Percentiles rank a stretch among this genome's conserved stretches.
phyloP scores from a whole-genome alignment of 2,113 vertebrate species.

The Eretmochelys imbricata region DNA sequence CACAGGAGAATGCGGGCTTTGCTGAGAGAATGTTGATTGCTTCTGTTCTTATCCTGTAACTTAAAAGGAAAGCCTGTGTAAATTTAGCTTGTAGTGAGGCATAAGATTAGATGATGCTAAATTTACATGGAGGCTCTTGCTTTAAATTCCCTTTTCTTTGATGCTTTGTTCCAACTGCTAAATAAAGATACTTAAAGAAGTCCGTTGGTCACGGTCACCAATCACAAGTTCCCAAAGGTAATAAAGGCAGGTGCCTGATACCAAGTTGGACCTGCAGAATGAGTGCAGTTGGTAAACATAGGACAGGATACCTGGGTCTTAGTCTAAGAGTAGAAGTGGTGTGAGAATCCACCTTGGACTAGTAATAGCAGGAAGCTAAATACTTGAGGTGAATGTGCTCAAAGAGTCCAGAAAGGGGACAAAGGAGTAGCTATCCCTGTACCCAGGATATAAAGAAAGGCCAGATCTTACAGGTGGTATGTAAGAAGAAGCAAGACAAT shows the following conservation, averaged over 20 bases:
- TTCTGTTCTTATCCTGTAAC: conserved; percentile 25
- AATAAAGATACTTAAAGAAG: neutral
- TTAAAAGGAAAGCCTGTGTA: conserved; percentile 18
- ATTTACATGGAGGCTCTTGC: neutral
- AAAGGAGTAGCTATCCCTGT: neutral
- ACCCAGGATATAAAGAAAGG: neutral
- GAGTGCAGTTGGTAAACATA: accelerated
- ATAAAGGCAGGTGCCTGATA: neutral
- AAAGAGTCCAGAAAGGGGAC: accelerated
- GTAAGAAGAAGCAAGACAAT: neutral
- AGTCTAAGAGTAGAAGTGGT: accelerated
- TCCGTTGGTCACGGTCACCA: neutral
- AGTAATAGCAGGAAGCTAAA: neutral
- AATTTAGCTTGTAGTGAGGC: conserved; percentile 19
- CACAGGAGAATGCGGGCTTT: neutral
- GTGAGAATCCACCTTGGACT: neutral
- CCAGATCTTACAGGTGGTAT: neutral
- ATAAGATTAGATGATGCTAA: conserved; percentile 24
- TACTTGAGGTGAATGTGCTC: accelerated
- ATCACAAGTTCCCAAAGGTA: neutral
- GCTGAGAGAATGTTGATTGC: neutral
- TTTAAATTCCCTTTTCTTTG: neutral
- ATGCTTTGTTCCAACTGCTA: neutral
- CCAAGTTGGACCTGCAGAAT: neutral
- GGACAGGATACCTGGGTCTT: neutral